phyloP scores from a whole-genome alignment of 2,888 invertebrate species.

The Meteorus cinctellus region DNA sequence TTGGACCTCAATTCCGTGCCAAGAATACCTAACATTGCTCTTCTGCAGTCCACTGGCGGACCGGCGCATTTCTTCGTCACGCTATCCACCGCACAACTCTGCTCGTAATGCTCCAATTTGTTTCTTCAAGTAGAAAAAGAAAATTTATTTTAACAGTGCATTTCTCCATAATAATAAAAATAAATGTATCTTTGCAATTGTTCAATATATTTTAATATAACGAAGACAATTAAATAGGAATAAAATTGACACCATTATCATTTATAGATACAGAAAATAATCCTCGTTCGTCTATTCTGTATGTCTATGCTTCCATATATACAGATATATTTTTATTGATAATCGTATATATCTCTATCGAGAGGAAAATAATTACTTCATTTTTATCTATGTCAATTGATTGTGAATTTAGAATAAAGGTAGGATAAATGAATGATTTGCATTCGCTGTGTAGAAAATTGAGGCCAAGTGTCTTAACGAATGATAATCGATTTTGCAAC shows the following conservation, averaged over 20 bases:
- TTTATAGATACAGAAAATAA: not conserved
- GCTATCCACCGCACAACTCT: constrained; percentile 92
- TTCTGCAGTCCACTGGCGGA: constrained; percentile 87
- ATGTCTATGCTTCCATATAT: not conserved
- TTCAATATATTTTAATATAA: not conserved
- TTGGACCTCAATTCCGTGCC: constrained; percentile 92
- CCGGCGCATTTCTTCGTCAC: constrained; percentile 93
- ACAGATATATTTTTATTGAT: not conserved
- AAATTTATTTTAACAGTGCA: constrained; percentile 19
- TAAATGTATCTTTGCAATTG: not conserved
- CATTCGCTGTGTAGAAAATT: not conserved
- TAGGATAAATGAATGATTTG: not conserved
- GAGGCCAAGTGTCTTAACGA: constrained; percentile 24
- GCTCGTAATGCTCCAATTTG: constrained; percentile 90
- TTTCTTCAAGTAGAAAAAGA: constrained; percentile 48
- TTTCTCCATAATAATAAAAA: not conserved
- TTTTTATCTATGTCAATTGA: not conserved
- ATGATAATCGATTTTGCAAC: constrained; percentile 28
- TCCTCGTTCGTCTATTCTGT: not conserved
- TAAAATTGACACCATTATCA: not conserved
- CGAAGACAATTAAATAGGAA: not conserved
- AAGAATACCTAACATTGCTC: constrained; percentile 89
- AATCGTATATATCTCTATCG: not conserved
- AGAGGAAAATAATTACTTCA: not conserved
- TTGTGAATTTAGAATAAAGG: constrained; percentile 3